phyloP scores from a whole-genome alignment of 37 sponge, comb jelly and placozoan genomes.

The Sycon ciliatum region DNA sequence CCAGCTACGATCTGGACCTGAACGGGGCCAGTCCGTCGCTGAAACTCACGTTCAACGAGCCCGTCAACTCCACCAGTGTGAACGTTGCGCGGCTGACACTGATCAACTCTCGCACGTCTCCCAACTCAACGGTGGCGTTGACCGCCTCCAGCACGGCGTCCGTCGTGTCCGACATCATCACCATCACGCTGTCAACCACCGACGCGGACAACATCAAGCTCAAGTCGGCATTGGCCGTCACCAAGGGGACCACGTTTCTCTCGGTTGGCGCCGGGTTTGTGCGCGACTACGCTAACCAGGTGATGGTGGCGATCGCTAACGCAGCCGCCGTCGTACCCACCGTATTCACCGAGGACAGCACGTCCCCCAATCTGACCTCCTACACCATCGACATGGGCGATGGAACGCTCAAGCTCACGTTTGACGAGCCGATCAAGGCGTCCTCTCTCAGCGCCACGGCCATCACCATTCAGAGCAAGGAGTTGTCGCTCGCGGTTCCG shows the following conservation, averaged over 20 bases:
- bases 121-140: background rate
- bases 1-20: constrained; percentile 60
- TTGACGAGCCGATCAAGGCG: constrained; percentile 13
- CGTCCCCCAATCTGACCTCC: constrained; percentile 43
- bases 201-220: constrained; percentile 47
- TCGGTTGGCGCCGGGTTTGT: constrained; percentile 29
- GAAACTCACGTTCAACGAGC: constrained; percentile 57
- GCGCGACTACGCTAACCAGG: constrained; percentile 30
- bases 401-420: constrained; percentile 64
- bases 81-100: constrained; percentile 48
- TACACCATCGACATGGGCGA: constrained; percentile 54
- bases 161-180: constrained; percentile 24
- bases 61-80: constrained; percentile 44
- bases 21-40: constrained; percentile 40
- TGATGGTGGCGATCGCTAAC: constrained; percentile 22
- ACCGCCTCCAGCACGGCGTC: background rate
- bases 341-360: constrained; percentile 41
- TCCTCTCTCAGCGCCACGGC: background rate
- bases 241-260: constrained; percentile 37
- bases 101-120: constrained; percentile 16
- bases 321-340: constrained; percentile 19
- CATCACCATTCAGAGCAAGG: constrained; percentile 11
- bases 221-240: constrained; percentile 34
- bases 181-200: constrained; percentile 5
- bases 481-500: background rate